Evolutionary conservation across 2,797 vertebrate species (phyloP).

Genomic region (Mormyrops boulengeri): DNA sequence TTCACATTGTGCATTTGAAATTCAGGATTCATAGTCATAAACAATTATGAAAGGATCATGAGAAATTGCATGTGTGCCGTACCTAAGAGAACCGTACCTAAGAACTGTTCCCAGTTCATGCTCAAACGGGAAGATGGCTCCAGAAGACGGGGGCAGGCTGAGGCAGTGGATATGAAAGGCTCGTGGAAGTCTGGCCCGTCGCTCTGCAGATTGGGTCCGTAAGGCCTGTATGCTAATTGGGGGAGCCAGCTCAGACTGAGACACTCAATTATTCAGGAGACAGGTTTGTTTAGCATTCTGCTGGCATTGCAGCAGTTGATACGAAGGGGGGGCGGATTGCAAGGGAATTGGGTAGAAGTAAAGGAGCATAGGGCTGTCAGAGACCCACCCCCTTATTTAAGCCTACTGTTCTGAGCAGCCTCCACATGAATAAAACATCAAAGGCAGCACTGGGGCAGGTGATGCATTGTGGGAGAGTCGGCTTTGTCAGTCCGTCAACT

Average conservation of each 20-base stretch:
- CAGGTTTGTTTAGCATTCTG: slow-evolving; percentile 71
- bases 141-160: slow-evolving; percentile 18
- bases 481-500: slow-evolving; percentile 51
- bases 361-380: slow-evolving; percentile 37
- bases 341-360: slow-evolving; percentile 41
- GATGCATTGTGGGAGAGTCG: slow-evolving; percentile 48
- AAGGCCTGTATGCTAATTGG: slow-evolving; percentile 64
- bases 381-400: slow-evolving; percentile 41
- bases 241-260: slow-evolving; percentile 50
- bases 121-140: slow-evolving; percentile 24
- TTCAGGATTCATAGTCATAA: neutral
- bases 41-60: neutral
- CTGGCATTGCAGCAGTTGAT: slow-evolving; percentile 53
- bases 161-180: slow-evolving; percentile 25
- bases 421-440: slow-evolving; percentile 64
- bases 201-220: slow-evolving; percentile 59
- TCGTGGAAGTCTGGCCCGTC: slow-evolving; percentile 42
- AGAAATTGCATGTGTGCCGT: neutral
- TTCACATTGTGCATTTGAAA: slow-evolving; percentile 4
- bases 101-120: neutral
- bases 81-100: neutral
- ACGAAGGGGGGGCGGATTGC: slow-evolving; percentile 33
- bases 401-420: slow-evolving; percentile 47
- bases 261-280: slow-evolving; percentile 69
- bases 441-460: slow-evolving; percentile 57